Percentiles rank a stretch among this genome's conserved stretches.
Evolutionary conservation across 2,888 invertebrate species (phyloP).

Genomic region (Selenia dentaria): DNA sequence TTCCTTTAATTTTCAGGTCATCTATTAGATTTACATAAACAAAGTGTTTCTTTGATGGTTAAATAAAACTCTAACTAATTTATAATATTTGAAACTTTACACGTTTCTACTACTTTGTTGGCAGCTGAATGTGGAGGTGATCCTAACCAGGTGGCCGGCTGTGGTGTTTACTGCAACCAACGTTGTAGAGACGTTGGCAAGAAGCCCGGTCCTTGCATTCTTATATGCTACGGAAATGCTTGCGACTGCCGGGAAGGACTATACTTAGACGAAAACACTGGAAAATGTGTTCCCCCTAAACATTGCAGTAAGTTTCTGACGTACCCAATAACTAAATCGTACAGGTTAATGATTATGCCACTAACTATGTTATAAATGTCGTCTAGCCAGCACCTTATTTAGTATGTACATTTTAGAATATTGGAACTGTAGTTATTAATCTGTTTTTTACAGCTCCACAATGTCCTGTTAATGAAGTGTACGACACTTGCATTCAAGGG

Average conservation of each 20-base stretch:
- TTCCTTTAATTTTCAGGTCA: no score
- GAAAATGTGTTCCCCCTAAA: slow-evolving; percentile 37
- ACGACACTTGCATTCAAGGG: slow-evolving; percentile 32
- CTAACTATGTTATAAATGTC: no score
- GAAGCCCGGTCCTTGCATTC: slow-evolving; percentile 16
- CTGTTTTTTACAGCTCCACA: slow-evolving; percentile 29
- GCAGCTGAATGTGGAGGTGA: slow-evolving; percentile 39
- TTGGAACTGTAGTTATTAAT: no score
- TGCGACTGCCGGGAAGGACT: slow-evolving; percentile 42
- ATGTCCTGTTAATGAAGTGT: slow-evolving; percentile 38
- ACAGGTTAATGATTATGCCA: no score
- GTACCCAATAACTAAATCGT: no score
- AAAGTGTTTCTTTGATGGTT: no score
- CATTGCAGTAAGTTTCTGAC: slow-evolving; percentile 35
- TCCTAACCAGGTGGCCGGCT: slow-evolving; percentile 33
- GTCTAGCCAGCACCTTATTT: no score
- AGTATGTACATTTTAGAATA: no score
- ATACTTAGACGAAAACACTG: slow-evolving; percentile 31
- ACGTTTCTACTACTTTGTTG: neutral
- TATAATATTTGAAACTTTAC: no score
- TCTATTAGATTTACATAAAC: no score
- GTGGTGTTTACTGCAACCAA: slow-evolving; percentile 36
- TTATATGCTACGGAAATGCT: slow-evolving; percentile 12
- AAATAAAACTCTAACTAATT: no score
- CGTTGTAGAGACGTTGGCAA: slow-evolving; percentile 33